phyloP scores from a whole-genome alignment of 2,888 invertebrate species.

The Sesia apiformis region DNA sequence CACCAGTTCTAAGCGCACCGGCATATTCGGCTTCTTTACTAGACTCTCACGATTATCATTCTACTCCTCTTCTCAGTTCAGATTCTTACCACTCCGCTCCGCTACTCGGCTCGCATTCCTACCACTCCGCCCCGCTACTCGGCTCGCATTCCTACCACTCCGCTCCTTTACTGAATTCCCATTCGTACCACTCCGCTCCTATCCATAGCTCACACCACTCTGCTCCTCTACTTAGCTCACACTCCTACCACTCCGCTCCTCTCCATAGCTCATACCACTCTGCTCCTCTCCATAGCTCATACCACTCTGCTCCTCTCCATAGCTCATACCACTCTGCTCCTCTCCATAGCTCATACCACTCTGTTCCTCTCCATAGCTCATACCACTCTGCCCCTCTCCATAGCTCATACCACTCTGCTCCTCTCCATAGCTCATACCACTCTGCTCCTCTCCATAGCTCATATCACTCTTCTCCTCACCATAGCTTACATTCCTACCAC shows the following conservation, averaged over 20 bases:
- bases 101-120: background rate
- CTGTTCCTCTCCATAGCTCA: background rate
- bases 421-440: constrained; percentile 1
- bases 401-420: constrained; percentile 7
- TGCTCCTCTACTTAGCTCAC: constrained; percentile 1
- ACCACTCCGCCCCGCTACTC: constrained; percentile 10
- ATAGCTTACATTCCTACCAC: constrained; percentile 7
- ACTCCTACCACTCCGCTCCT: constrained; percentile 5
- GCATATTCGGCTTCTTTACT: background rate
- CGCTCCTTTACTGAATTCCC: constrained; percentile 9
- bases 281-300: background rate
- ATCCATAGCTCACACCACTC: constrained; percentile 1
- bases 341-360: constrained; percentile 6
- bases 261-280: background rate
- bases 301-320: constrained; percentile 12
- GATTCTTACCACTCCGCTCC: background rate
- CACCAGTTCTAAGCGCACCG: background rate
- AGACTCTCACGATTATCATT: background rate
- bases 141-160: constrained; percentile 6
- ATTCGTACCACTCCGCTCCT: constrained; percentile 8
- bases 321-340: constrained; percentile 10
- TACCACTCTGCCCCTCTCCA: constrained; percentile 6
- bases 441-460: constrained; percentile 7
- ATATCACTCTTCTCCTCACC: constrained; percentile 4
- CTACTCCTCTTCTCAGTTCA: background rate